Evolutionary conservation across 2,888 invertebrate genomes (phyloP).

Genomic region (Vanessa cardui): DNA sequence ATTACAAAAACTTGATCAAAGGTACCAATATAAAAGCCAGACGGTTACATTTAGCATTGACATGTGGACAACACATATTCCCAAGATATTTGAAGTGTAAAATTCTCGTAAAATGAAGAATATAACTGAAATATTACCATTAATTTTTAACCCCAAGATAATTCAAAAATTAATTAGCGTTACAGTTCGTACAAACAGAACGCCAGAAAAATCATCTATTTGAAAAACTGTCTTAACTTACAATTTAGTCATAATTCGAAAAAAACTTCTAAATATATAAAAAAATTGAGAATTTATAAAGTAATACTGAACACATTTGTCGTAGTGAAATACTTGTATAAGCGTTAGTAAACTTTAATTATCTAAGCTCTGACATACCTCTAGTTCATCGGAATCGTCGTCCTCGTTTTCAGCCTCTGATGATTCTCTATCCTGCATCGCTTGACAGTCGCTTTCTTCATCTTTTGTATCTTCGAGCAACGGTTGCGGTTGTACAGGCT

Average conservation of each 20-base stretch:
- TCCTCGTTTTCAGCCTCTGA: constrained; percentile 85
- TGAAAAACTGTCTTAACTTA: no score
- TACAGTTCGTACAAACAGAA: no score
- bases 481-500: constrained; percentile 54
- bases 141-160: no score
- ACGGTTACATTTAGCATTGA: neutral
- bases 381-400: constrained; percentile 86
- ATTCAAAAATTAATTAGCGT: no score
- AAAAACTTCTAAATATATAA: no score
- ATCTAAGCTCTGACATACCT: constrained; percentile 64
- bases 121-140: no score
- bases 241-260: no score
- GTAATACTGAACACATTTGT: no score
- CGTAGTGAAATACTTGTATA: no score
- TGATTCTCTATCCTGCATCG: constrained; percentile 74
- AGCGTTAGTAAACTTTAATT: neutral
- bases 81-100: neutral
- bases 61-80: constrained; percentile 2
- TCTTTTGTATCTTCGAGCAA: constrained; percentile 46
- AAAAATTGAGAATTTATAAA: no score
- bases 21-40: constrained; percentile 2
- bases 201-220: no score
- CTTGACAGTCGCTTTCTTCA: constrained; percentile 51
- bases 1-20: neutral
- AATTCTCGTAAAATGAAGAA: neutral